phyloP scores from a whole-genome alignment of 2,888 invertebrate genomes.

The Heliconius hortense region DNA sequence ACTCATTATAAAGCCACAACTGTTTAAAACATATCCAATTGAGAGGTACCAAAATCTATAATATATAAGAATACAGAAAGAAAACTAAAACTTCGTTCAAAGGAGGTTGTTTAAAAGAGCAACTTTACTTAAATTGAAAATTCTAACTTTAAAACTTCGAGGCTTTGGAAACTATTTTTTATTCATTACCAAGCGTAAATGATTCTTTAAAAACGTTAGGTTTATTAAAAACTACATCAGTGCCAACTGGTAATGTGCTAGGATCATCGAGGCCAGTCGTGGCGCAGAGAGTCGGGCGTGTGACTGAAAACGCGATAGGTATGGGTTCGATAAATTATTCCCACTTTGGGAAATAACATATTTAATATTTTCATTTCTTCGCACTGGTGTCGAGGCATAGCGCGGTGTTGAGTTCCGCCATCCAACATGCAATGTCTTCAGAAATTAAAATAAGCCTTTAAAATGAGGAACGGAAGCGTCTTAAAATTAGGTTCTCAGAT shows the following conservation, averaged over 20 bases:
- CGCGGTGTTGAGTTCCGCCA: no score
- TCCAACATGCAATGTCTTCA: no score
- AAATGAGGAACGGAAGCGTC: no score
- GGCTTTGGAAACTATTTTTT: constrained; percentile 27
- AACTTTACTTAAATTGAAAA: constrained; percentile 26
- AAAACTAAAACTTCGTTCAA: constrained; percentile 23
- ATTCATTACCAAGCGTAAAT: constrained; percentile 17
- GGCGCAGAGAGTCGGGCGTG: no score
- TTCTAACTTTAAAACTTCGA: constrained; percentile 23
- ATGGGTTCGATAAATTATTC: no score
- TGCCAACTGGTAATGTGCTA: background rate
- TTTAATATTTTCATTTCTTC: no score
- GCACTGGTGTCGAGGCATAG: no score
- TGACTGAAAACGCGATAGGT: no score
- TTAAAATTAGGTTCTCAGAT: no score
- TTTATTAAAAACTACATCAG: background rate
- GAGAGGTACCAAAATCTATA: constrained; percentile 7
- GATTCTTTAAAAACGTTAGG: constrained; percentile 12
- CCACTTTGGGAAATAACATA: no score
- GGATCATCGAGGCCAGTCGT: background rate
- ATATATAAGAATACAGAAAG: constrained; percentile 20
- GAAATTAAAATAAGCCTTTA: no score
- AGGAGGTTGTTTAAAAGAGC: constrained; percentile 26
- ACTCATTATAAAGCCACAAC: background rate
- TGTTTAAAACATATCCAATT: constrained; percentile 14